phyloP scores from a whole-genome alignment of 2,797 vertebrate species.

The Antennarius maculatus region DNA sequence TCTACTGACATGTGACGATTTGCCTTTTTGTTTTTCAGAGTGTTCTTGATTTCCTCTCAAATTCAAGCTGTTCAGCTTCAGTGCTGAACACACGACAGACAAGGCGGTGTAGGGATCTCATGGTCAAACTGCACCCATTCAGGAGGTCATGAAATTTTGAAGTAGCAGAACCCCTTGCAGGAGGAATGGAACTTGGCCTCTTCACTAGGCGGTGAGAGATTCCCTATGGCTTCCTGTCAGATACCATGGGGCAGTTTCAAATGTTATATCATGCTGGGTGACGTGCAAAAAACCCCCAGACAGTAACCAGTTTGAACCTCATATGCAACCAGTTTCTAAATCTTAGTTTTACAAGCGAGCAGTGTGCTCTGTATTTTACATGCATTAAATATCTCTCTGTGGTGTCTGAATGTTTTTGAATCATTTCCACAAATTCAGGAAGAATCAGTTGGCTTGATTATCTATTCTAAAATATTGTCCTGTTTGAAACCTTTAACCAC shows the following conservation, averaged over 20 bases:
- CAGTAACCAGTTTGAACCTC: background rate
- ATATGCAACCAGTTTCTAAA: background rate
- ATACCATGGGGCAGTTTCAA: slow-evolving; percentile 54
- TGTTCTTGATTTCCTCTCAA: slow-evolving; percentile 7
- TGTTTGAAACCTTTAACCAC: slow-evolving; percentile 7
- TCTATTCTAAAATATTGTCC: too few relatives aligned
- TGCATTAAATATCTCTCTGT: background rate
- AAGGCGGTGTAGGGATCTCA: slow-evolving; percentile 56
- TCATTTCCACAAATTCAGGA: background rate
- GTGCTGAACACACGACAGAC: slow-evolving; percentile 58
- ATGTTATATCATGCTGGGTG: slow-evolving; percentile 61
- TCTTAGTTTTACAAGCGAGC: background rate
- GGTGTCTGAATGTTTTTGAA: background rate
- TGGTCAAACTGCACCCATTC: slow-evolving; percentile 69
- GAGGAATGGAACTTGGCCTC: slow-evolving; percentile 73
- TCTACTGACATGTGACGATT: background rate
- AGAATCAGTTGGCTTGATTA: background rate
- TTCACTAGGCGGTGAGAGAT: slow-evolving; percentile 73
- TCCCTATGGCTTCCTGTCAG: slow-evolving; percentile 67
- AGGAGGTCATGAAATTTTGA: slow-evolving; percentile 68
- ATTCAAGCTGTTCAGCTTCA: slow-evolving; percentile 40
- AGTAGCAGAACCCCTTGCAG: slow-evolving; percentile 63
- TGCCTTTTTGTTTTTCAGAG: slow-evolving; percentile 5
- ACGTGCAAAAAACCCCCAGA: background rate
- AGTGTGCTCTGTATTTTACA: background rate